Base-by-base conservation (phyloP, 2,113 vertebrate species). In the Myxocyprinus asiaticus region DNA sequence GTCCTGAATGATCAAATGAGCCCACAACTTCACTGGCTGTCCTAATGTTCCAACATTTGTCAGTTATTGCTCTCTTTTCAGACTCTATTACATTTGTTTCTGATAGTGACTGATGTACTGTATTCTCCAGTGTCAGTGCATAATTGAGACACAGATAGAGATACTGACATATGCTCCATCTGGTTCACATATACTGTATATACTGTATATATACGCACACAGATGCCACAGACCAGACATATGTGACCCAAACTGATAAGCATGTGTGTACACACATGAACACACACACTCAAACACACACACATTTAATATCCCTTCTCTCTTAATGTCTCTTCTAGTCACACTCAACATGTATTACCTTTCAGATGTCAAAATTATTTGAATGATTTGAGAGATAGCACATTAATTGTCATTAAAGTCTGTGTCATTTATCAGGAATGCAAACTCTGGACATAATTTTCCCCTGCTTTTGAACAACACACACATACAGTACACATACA, bases 51-150 rank as follows among this genome's bases (percentile, higher is more conserved):
- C 22, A 67, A 48, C 48, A n/a, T 75, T 66, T 50, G 33, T 70
- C 79, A 80, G 75, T 85, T 82, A 82, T 65, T 51, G 51, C n/a
- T 44, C 17, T 82, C 61, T 72, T 65, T 78, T 69, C 48, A 76
- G 61, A 63, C 64, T 55, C 59, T 64, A 76, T 80, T 84, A 80
- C 56, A 53, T 81, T 75, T 65, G 67, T 66, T 61, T 42, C 76
- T 69, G 79, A 81, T 62, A 67, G 9, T 17, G 58, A 68, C 63
- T 59, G 50, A 10, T 65, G 65, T 50, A 22, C 61, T 33, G 22
- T 9, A 45, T 17, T 55, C 12, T 76, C 66, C 64, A 47, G n/a
- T 50, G 70, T 12, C 12, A 67, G 14, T 4, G 7, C 47, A 79
- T 50, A 51, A 42, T 50, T 14, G 53, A 55, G 53, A 56, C 17